Evolutionary conservation across 1,140 invertebrate species (phyloP).

Genomic region (Achroia grisella): DNA sequence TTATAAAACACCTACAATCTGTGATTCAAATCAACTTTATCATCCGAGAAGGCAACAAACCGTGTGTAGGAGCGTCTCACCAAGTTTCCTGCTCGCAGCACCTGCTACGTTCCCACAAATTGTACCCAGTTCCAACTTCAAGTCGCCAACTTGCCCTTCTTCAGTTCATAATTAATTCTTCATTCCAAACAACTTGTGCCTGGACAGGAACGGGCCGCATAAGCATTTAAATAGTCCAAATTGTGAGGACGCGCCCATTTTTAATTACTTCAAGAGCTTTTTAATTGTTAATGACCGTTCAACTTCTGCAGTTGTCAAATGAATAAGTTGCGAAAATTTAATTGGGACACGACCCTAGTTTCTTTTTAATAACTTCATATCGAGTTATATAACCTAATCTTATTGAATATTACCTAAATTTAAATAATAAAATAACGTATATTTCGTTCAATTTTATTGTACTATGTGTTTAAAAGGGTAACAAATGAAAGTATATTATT

Average conservation of each 20-base stretch:
- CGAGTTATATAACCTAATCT: no score
- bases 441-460: no score
- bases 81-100: constrained; percentile 48
- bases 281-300: constrained; percentile 58
- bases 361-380: no score
- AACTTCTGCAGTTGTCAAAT: constrained; percentile 40
- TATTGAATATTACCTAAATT: no score
- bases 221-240: constrained; percentile 69
- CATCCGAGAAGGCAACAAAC: constrained; percentile 65
- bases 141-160: constrained; percentile 57
- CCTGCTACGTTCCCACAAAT: constrained; percentile 68
- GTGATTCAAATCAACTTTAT: constrained; percentile 69
- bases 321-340: constrained; percentile 3
- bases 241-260: constrained; percentile 65
- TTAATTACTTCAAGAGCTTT: constrained; percentile 63
- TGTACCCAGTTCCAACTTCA: constrained; percentile 48
- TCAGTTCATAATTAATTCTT: constrained; percentile 72
- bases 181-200: constrained; percentile 63
- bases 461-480: no score
- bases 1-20: constrained; percentile 47
- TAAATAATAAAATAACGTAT: no score
- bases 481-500: no score
- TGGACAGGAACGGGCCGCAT: constrained; percentile 54
- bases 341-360: no score
- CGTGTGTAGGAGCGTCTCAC: constrained; percentile 43